Evolutionary conservation across 2,888 invertebrate species (phyloP).

Genomic region (Tromatobia lineatoria): DNA sequence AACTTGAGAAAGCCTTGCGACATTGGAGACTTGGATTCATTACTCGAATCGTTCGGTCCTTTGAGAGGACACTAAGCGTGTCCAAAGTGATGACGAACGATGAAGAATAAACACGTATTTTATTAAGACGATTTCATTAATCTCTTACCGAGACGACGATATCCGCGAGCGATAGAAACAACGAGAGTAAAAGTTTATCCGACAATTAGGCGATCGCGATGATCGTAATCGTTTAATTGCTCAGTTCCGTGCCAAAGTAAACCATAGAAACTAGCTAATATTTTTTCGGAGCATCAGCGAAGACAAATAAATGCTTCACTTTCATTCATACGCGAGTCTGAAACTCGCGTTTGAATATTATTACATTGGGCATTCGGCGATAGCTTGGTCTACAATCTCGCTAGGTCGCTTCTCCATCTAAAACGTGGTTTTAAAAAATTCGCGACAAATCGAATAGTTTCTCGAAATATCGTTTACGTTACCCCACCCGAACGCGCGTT

Average conservation of each 20-base stretch:
- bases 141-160: constrained; percentile 24
- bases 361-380: neutral
- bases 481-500: constrained; percentile 2
- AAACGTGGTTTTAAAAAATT: constrained; percentile 54
- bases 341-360: constrained; percentile 32
- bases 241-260: constrained; percentile 62
- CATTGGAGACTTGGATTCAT: constrained; percentile 31
- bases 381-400: constrained; percentile 23
- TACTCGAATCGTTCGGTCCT: constrained; percentile 42
- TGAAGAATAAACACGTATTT: constrained; percentile 41
- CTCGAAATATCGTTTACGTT: constrained; percentile 37
- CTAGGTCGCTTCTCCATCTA: constrained; percentile 34
- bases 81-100: constrained; percentile 22
- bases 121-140: constrained; percentile 33
- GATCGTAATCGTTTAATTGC: constrained; percentile 25
- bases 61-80: constrained; percentile 15
- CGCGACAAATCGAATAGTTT: constrained; percentile 58
- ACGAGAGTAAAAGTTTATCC: constrained; percentile 18
- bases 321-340: neutral
- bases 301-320: constrained; percentile 42
- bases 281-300: constrained; percentile 69
- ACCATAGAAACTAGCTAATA: constrained; percentile 73
- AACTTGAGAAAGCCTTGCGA: constrained; percentile 23
- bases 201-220: constrained; percentile 19
- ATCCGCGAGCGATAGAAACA: constrained; percentile 19